phyloP scores from a whole-genome alignment of 2,113 vertebrate genomes.

The Hemiscyllium ocellatum region DNA sequence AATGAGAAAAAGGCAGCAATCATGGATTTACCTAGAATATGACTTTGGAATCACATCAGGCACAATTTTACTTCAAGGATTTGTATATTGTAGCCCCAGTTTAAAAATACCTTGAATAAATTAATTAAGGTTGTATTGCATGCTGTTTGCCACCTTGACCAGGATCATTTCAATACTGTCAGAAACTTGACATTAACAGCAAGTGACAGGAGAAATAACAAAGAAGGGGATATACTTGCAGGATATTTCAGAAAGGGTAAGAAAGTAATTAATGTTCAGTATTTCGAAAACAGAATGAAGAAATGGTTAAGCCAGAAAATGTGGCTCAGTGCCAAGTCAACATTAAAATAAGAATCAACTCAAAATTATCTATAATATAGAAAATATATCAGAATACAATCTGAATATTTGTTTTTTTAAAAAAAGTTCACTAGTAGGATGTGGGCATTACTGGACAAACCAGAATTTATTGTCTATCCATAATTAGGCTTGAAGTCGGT shows the following conservation, averaged over 20 bases:
- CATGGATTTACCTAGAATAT: neutral
- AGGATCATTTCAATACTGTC: neutral
- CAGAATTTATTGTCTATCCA: too few relatives aligned
- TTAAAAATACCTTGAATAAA: neutral
- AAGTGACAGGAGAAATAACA: neutral
- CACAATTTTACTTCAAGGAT: neutral
- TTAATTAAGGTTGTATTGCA: neutral
- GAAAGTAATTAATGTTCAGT: neutral
- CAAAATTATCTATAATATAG: neutral
- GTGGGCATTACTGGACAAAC: too few relatives aligned
- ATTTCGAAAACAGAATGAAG: neutral
- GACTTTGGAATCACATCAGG: neutral
- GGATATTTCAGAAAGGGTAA: neutral
- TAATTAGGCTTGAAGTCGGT: too few relatives aligned
- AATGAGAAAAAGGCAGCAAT: neutral
- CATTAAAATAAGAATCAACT: neutral
- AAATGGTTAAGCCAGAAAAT: neutral
- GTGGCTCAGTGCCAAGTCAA: neutral
- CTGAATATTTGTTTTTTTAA: neutral
- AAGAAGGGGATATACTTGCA: neutral
- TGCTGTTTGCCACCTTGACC: neutral
- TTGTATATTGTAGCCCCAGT: neutral
- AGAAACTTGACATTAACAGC: neutral
- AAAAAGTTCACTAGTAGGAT: too few relatives aligned
- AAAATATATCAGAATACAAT: neutral